These are phyloP conservation scores for Gymnocheta viridis DNA, from an alignment of 2,888 invertebrate genomes.

Conservation along the genomic window DNA sequence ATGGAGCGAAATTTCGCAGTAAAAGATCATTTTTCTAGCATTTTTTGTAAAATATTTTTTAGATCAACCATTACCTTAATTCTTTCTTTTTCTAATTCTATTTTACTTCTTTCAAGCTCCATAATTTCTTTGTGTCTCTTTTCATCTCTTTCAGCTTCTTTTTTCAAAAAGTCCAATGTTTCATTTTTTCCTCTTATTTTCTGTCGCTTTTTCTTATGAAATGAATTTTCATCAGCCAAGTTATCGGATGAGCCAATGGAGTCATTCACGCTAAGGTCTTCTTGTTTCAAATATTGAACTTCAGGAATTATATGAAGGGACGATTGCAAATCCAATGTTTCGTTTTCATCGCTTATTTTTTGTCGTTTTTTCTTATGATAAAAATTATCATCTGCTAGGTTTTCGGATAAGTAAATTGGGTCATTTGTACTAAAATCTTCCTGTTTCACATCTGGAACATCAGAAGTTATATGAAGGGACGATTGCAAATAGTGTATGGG, in stretches of 20 bases:
- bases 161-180: neutral
- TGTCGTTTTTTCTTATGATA: neutral
- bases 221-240: neutral
- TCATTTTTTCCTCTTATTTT: neutral
- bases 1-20: neutral
- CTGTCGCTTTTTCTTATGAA: neutral
- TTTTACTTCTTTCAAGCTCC: constrained; percentile 1
- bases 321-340: constrained; percentile 3
- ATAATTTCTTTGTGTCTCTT: constrained; percentile 30
- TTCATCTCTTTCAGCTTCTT: constrained; percentile 21
- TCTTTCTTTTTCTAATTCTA: constrained; percentile 27
- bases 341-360: too few relatives aligned
- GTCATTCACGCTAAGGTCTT: neutral
- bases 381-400: neutral
- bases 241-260: neutral
- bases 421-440: neutral
- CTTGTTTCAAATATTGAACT: neutral
- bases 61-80: constrained; percentile 11
- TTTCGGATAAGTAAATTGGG: neutral
- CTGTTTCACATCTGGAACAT: neutral
- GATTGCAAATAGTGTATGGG: constrained; percentile 1
- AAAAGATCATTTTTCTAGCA: neutral
- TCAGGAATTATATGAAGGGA: neutral
- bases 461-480: neutral
- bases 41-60: constrained; percentile 6